Percentiles rank a stretch among this genome's conserved stretches.
Evolutionary conservation across 92 coral and sea anemone genomes (phyloP).

Genomic region (Umimayanthus chanpuru): DNA sequence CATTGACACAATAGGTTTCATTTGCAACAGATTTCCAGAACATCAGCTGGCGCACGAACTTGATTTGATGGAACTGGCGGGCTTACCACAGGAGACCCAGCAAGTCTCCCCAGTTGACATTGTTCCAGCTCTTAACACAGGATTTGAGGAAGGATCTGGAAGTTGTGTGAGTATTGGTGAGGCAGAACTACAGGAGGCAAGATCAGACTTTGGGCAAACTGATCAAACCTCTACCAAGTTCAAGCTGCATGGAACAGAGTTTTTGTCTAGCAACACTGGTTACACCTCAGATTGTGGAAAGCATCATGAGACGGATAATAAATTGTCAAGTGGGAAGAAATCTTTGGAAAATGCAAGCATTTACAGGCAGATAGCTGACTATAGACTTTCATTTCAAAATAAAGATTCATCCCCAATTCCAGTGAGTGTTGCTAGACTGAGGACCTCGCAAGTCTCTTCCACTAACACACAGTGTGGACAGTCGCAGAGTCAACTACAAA

Average conservation of each 20-base stretch:
- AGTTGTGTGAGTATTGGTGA: not conserved
- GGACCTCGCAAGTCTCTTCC: not conserved
- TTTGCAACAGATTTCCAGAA: constrained; percentile 18
- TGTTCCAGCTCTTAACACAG: constrained; percentile 28
- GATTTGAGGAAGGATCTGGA: not conserved
- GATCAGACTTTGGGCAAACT: not conserved
- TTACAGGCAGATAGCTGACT: not conserved
- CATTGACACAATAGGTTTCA: constrained; percentile 3
- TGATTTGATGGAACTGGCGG: not conserved
- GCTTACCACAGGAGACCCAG: constrained; percentile 7
- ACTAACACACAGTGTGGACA: not conserved
- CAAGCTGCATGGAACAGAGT: not conserved
- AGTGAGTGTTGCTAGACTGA: no score
- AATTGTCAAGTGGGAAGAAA: no score
- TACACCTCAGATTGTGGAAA: not conserved
- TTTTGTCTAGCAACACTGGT: not conserved
- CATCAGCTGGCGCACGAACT: not conserved
- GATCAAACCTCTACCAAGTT: not conserved
- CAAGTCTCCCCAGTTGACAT: constrained; percentile 20
- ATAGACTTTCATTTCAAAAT: not conserved
- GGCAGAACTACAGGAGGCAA: not conserved
- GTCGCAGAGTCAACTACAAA: not conserved
- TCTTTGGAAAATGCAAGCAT: not conserved
- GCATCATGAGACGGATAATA: not conserved
- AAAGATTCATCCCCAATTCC: not conserved